These are phyloP conservation scores for Ctenochaetus hawaiiensis DNA, from an alignment of 2,797 vertebrate species.

Conservation along the genomic window DNA sequence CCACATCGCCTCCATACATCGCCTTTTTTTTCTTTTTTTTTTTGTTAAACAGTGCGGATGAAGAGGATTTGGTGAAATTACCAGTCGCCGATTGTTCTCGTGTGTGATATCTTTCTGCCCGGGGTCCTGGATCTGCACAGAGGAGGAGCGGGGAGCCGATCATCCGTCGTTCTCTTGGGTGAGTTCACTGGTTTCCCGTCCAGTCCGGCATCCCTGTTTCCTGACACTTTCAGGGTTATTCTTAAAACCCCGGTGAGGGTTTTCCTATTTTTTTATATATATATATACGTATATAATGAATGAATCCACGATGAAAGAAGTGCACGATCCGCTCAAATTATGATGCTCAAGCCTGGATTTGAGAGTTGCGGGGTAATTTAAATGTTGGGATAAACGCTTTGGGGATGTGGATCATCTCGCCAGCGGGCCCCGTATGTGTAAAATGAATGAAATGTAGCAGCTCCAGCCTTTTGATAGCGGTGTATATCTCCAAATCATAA, in stretches of 20 bases:
- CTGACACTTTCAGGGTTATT: slow-evolving; percentile 41
- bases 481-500: slow-evolving; percentile 11
- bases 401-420: slow-evolving; percentile 11
- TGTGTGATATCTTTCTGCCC: slow-evolving; percentile 1
- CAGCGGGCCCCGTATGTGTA: slow-evolving; percentile 47
- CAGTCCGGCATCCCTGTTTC: slow-evolving; percentile 34
- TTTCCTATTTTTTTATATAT: too few relatives aligned
- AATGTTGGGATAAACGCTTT: slow-evolving; percentile 24
- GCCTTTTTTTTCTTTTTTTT: not conserved
- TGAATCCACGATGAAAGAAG: slow-evolving; percentile 3
- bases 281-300: too few relatives aligned
- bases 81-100: slow-evolving; percentile 5
- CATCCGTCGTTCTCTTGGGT: slow-evolving; percentile 82
- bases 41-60: slow-evolving; percentile 46
- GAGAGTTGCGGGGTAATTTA: slow-evolving; percentile 5
- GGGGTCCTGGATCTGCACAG: slow-evolving; percentile 85
- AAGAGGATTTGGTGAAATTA: slow-evolving; percentile 66
- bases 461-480: slow-evolving; percentile 31
- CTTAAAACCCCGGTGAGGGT: not conserved
- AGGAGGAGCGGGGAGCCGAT: slow-evolving; percentile 76
- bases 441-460: slow-evolving; percentile 70
- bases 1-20: slow-evolving; percentile 50
- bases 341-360: not conserved
- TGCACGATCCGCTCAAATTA: not conserved
- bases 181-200: slow-evolving; percentile 71